Evolutionary conservation across 2,888 invertebrate genomes (phyloP).

Genomic region (Globia sparganii): DNA sequence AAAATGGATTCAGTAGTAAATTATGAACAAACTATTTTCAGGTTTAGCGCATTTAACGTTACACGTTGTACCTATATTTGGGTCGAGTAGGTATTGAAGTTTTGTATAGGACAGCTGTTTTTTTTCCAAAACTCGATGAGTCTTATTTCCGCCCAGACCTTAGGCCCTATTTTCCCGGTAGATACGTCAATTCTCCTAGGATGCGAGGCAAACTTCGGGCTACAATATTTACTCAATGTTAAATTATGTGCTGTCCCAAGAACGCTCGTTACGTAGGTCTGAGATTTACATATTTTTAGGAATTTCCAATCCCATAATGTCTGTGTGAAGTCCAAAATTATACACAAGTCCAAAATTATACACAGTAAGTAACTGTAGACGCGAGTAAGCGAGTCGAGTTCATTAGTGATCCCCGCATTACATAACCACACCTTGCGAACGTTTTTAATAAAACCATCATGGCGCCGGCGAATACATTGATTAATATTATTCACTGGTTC

Average conservation of each 20-base stretch:
- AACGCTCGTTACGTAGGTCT: not conserved
- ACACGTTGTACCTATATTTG: too few species aligned
- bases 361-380: not conserved
- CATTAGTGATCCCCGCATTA: slow-evolving; percentile 15
- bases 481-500: slow-evolving; percentile 29
- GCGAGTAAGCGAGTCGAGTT: not conserved
- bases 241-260: not conserved
- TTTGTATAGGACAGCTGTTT: not conserved
- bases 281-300: slow-evolving; percentile 1
- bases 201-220: not conserved
- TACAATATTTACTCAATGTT: not conserved
- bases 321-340: too few species aligned
- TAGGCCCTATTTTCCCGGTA: not conserved
- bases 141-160: not conserved
- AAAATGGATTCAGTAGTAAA: too few species aligned
- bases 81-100: not conserved
- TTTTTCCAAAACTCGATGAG: not conserved
- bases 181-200: not conserved
- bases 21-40: too few species aligned
- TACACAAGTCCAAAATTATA: not conserved
- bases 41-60: too few species aligned
- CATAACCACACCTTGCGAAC: slow-evolving; percentile 7
- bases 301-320: not conserved
- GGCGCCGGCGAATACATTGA: slow-evolving; percentile 36
- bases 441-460: slow-evolving; percentile 52